Evolutionary conservation across 2,113 vertebrate genomes (phyloP), one percentile per base, ranked within the genome.

Genomic region (Catharus fuscescens): DNA sequence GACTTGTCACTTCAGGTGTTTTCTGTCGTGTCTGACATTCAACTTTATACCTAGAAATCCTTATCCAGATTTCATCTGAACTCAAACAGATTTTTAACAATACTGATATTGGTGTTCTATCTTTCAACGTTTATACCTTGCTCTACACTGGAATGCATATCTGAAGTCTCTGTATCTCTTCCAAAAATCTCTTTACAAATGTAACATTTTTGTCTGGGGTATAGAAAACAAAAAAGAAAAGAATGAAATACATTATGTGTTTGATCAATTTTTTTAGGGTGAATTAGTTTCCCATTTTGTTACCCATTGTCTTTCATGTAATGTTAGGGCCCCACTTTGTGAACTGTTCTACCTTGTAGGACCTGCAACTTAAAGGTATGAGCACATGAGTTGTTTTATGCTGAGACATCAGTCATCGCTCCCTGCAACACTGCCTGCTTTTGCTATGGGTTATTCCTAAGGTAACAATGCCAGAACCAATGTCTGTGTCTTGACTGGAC

Each of bases 401-500:
- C 31, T 60, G 45, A 86, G 26, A 56, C 24, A 48, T 48, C 54
- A 64, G 24, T 44, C 69, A 47, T 34, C n/a, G 13, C 14, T 47
- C 28, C 7, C 28, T 31, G 18, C 26, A 83, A 28, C 14, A 29
- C 36, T 28, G 3, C 24, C 26, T 65, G 32, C 6, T 72, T 54
- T 69, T 60, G 29, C 40, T 77, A 1, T n/a, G 38, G n/a, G 6
- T 62, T 66, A 40, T 67, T 24, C 52, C n/a, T 48, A 21, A 73
- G n/a, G 28, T 48, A 70, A 32, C 19, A 47, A 17, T 45, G 44
- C 5, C 60, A 64, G 9, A 69, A 20, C 19, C 53, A 60, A 24
- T n/a, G 12, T 23, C 38, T 79, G 61, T 80, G 9, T 61, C 42
- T 80, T 69, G 25, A n/a, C 24, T 83, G 0, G 0, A 14, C 17